Conservation (phyloP, 2,113 vertebrate species). For the human region DNA sequence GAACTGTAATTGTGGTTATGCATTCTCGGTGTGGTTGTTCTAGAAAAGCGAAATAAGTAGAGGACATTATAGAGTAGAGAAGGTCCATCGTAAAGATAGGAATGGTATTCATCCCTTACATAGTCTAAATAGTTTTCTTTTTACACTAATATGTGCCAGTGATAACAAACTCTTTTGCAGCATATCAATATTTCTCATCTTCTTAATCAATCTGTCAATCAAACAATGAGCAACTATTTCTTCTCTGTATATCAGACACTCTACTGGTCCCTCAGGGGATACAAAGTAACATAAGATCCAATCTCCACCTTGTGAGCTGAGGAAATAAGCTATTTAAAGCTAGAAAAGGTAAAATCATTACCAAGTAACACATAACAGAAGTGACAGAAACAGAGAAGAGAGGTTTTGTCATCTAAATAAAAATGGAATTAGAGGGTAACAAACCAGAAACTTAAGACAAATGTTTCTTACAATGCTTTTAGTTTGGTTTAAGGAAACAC, state of each 20-base stretch:
- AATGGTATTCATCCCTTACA: background rate
- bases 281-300: background rate
- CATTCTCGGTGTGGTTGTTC: background rate
- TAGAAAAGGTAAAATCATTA: background rate
- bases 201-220: background rate
- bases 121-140: background rate
- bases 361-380: background rate
- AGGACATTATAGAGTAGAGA: background rate
- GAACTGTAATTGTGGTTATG: background rate
- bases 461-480: background rate
- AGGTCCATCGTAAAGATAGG: background rate
- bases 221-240: background rate
- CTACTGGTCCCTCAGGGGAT: background rate
- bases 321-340: background rate
- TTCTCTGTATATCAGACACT: background rate
- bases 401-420: conserved; percentile 27
- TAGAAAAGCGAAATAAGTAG: background rate
- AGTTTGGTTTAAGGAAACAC: background rate
- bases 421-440: conserved; percentile 10
- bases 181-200: background rate
- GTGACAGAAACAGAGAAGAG: background rate
- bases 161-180: background rate
- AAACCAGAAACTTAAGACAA: conserved; percentile 42
- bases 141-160: background rate
- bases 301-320: background rate